phyloP scores from a whole-genome alignment of 2,113 vertebrate species.

The Aegithalos caudatus region DNA sequence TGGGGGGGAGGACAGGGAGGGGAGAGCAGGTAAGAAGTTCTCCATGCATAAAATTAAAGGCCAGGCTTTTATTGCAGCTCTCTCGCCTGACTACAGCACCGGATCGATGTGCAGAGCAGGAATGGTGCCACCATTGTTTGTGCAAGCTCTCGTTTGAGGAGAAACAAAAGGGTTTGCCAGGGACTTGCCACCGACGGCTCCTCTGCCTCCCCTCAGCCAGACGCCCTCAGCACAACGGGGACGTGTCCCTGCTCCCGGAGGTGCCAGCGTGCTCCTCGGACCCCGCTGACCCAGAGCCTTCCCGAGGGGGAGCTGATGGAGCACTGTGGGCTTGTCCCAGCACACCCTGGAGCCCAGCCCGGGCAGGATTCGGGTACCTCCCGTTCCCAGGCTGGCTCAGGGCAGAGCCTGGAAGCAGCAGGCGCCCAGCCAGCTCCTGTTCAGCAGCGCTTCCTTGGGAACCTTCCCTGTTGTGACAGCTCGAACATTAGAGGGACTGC shows the following conservation, averaged over 20 bases:
- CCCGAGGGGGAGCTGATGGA: fast-evolving
- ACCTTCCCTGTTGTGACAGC: constrained; percentile 68
- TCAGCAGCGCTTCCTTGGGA: constrained; percentile 49
- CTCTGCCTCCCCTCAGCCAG: neutral
- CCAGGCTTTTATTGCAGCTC: constrained; percentile 12
- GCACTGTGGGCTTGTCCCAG: neutral
- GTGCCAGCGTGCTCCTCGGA: fast-evolving
- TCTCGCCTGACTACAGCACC: neutral
- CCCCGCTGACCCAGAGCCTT: fast-evolving
- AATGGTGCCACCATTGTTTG: constrained; percentile 6
- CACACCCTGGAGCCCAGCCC: neutral
- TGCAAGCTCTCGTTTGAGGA: neutral
- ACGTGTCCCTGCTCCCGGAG: fast-evolving
- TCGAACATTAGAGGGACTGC: constrained; percentile 60
- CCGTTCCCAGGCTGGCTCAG: neutral
- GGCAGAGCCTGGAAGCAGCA: neutral
- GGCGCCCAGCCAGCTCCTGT: constrained; percentile 46
- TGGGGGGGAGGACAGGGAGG: neutral
- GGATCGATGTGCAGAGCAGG: constrained; percentile 35
- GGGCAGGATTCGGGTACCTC: neutral
- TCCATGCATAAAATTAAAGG: constrained; percentile 66
- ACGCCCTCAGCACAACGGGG: fast-evolving
- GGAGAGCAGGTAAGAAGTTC: constrained; percentile 53
- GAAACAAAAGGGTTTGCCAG: constrained; percentile 43
- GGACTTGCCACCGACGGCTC: neutral